These are phyloP conservation scores for Sardinella longiceps DNA, from an alignment of 2,797 vertebrate genomes.

Conservation along the genomic window DNA sequence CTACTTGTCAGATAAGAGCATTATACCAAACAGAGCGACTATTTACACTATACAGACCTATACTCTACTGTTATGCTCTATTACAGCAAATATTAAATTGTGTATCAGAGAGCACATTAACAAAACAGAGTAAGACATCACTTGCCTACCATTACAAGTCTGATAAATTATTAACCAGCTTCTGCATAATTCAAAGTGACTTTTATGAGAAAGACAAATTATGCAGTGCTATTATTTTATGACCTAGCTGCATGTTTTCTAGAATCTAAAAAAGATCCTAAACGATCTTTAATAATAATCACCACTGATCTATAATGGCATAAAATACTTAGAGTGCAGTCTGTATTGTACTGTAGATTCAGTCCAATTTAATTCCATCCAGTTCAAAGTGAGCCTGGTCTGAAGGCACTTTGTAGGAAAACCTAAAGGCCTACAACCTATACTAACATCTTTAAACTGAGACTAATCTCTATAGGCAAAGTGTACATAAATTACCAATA, in stretches of 20 bases:
- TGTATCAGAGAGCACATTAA: not conserved
- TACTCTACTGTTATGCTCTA: not conserved
- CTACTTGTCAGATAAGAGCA: conserved; percentile 34
- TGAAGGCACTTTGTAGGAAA: not conserved
- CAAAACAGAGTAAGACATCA: not conserved
- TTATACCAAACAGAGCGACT: conserved; percentile 10
- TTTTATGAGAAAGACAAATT: not conserved
- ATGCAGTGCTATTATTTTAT: not conserved
- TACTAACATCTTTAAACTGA: not conserved
- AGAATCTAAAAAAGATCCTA: not conserved
- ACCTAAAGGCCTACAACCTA: not conserved
- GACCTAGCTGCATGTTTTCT: not conserved
- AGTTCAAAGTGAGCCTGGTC: not conserved
- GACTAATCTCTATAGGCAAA: not conserved
- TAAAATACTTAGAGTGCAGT: not conserved
- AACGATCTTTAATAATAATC: not conserved
- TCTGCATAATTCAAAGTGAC: not conserved
- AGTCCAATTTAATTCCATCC: not conserved
- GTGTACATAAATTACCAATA: not conserved
- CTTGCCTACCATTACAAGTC: not conserved
- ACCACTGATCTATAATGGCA: not conserved
- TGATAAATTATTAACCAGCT: not conserved
- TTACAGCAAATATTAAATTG: not conserved
- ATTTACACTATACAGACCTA: not conserved
- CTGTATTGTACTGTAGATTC: not conserved